Evolutionary conservation across 2,113 vertebrate genomes (phyloP).

Genomic region (Istiophorus platypterus): DNA sequence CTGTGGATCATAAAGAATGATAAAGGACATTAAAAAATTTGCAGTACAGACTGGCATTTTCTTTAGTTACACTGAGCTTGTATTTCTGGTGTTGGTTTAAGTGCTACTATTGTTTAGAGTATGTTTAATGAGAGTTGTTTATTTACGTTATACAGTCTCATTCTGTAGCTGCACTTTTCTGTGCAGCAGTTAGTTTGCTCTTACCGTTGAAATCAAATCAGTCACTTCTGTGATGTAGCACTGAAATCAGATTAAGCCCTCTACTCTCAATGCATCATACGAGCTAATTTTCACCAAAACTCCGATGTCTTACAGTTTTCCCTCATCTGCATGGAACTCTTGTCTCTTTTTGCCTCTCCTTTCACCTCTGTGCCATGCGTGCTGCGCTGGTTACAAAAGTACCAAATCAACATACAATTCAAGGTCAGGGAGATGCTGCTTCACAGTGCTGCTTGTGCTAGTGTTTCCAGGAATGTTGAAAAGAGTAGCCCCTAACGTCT

Average conservation of each 20-base stretch:
- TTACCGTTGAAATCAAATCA: background rate
- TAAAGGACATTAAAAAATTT: constrained; percentile 12
- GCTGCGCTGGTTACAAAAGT: constrained; percentile 10
- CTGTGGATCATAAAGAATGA: background rate
- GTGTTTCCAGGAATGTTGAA: constrained; percentile 4
- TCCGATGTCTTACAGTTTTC: background rate
- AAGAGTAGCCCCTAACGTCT: background rate
- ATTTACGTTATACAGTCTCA: background rate
- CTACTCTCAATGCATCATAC: background rate
- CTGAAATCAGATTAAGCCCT: background rate
- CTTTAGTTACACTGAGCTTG: background rate
- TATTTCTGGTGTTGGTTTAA: too few species aligned
- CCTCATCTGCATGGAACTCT: constrained; percentile 21
- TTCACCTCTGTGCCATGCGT: constrained; percentile 5
- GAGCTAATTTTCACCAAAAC: constrained; percentile 1
- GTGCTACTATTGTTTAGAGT: background rate
- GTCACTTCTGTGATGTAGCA: background rate
- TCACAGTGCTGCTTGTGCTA: background rate
- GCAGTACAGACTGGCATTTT: background rate
- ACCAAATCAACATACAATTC: constrained; percentile 35
- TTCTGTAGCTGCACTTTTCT: background rate
- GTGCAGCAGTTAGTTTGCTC: background rate
- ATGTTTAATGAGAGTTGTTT: background rate
- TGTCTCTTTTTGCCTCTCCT: constrained; percentile 17
- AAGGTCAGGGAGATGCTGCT: constrained; percentile 28